phyloP scores from a whole-genome alignment of 2,888 invertebrate species.

The Bugula neritina region DNA sequence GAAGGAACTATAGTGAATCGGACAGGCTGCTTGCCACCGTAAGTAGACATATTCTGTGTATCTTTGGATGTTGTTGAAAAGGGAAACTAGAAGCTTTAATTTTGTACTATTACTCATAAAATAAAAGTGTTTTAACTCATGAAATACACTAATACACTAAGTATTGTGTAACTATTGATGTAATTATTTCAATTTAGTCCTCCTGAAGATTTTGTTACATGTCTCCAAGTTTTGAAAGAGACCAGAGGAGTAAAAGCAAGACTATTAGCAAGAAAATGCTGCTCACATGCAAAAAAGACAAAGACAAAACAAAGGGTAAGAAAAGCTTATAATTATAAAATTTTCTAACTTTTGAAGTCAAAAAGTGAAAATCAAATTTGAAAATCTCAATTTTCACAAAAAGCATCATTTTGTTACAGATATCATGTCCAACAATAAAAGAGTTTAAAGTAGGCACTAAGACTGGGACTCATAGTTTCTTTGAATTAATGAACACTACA shows the following conservation, averaged over 20 bases:
- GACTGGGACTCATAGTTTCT: slow-evolving; percentile 12
- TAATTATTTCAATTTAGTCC: neutral
- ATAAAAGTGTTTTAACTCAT: too few relatives aligned
- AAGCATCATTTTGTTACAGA: too few relatives aligned
- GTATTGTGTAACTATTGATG: too few relatives aligned
- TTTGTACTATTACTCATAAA: too few relatives aligned
- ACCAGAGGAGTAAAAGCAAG: neutral
- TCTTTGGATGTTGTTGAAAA: too few relatives aligned
- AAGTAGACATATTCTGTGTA: too few relatives aligned
- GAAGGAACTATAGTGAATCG: neutral
- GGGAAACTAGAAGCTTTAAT: too few relatives aligned
- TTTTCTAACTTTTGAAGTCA: too few relatives aligned
- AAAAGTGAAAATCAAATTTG: too few relatives aligned
- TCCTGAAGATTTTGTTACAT: neutral
- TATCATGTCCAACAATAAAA: neutral
- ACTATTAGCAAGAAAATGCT: neutral
- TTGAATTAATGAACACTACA: neutral
- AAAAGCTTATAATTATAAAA: neutral
- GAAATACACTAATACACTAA: too few relatives aligned
- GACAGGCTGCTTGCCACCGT: neutral
- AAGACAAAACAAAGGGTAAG: neutral
- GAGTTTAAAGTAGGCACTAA: slow-evolving; percentile 1
- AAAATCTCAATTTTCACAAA: too few relatives aligned
- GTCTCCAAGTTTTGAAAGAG: neutral
- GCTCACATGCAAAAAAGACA: slow-evolving; percentile 11